Conservation (phyloP, 2,113 vertebrate genomes). For the Cavia porcellus region DNA sequence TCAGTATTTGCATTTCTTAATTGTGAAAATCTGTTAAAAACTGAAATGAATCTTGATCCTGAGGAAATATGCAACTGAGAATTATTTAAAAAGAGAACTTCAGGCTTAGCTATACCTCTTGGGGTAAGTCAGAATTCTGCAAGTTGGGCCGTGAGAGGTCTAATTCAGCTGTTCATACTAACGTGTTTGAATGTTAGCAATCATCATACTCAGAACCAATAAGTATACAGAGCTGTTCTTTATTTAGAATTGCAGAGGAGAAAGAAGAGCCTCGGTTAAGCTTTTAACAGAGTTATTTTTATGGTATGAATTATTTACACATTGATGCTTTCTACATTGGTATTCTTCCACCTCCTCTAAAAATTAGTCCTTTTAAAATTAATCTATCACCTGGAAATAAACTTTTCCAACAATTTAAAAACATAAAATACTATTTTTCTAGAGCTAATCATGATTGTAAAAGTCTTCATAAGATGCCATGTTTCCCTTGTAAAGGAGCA, state of each 20-base stretch:
- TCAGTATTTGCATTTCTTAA: slow-evolving; percentile 79
- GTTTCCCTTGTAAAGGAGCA: slow-evolving; percentile 24
- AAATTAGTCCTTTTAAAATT: slow-evolving; percentile 38
- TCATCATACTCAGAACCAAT: slow-evolving; percentile 2
- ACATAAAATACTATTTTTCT: slow-evolving; percentile 1
- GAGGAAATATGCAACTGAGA: neutral
- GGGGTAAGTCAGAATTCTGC: slow-evolving; percentile 57
- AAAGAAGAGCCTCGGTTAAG: neutral
- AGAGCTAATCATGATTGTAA: neutral
- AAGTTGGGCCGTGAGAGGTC: neutral
- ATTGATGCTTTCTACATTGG: neutral
- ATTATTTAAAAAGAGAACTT: slow-evolving; percentile 66
- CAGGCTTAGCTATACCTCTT: slow-evolving; percentile 26
- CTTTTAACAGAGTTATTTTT: slow-evolving; percentile 65
- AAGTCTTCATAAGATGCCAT: neutral
- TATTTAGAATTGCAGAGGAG: slow-evolving; percentile 58
- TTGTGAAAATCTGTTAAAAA: slow-evolving; percentile 74
- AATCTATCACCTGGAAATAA: slow-evolving; percentile 33
- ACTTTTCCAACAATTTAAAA: neutral
- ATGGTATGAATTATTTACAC: slow-evolving; percentile 58
- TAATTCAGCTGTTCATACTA: neutral
- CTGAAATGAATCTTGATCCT: slow-evolving; percentile 64
- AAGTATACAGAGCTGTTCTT: neutral
- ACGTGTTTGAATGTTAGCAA: slow-evolving; percentile 24
- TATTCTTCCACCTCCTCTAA: slow-evolving; percentile 49